Base-by-base conservation (phyloP, 1,140 invertebrate genomes). In the Achroia grisella region DNA sequence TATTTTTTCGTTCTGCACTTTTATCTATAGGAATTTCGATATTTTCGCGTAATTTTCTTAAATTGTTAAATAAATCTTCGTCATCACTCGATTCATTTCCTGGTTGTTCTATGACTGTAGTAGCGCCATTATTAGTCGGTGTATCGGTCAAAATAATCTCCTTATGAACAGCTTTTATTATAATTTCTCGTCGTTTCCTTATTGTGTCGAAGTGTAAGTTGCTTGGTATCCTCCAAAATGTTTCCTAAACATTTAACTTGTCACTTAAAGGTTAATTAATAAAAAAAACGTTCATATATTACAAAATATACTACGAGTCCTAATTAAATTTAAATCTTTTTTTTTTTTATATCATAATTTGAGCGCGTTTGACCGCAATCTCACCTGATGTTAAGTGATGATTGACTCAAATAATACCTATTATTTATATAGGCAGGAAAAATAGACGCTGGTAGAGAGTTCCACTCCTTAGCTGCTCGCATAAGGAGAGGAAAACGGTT, bases 151-250 rank as follows among this genome's bases (percentile, higher is more conserved):
- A 64, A 36, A 23, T 23, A 23, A 81, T 65, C 55, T 81, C 75
- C 44, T 71, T 75, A 37, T 80, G 63, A 12, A 79, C 48, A 0
- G 80, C 80, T 61, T 77, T 84, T 15, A 77, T 45, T 41, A 84
- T 78, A 8, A 80, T 80, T 52, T 81, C 77, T 15, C 77, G 56
- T 23, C 77, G 54, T 51, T 79, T 84, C 37, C 80, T 57, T 14
- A 84, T 72, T 1, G 77, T 81, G 35, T 78, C 66, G 14, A 72
- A 67, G 43, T 82, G 77, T 44, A 90, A 69, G 48, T 65, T 63
- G 28, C 82, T 79, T 4, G 90, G 89, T 59, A 91, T 90, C 48
- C 90, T 79, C 90, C 90, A 91, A 67, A 90, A 91, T 45, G 63
- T 64, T 86, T 91, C 89, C 87, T 88, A 41, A 44, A 49, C 55